These are phyloP conservation scores for Caenorhabditis japonica DNA, from an alignment of 2,888 invertebrate genomes.

Conservation along the genomic window DNA sequence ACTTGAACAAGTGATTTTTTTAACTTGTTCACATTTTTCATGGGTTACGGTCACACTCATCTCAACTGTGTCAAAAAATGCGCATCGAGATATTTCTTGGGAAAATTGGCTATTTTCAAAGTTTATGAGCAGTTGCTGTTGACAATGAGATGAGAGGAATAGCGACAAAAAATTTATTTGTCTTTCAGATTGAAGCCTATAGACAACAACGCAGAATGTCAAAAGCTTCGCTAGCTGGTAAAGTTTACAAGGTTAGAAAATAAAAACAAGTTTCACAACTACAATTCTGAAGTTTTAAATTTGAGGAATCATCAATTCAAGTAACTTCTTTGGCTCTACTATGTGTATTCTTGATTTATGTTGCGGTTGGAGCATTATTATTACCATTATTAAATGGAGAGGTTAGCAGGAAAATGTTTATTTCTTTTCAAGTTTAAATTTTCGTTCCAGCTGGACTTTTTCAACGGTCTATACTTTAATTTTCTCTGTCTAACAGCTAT, in stretches of 20 bases:
- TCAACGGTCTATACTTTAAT: conserved; percentile 76
- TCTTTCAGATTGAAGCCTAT: conserved; percentile 68
- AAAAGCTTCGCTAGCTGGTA: conserved; percentile 66
- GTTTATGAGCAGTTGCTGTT: too few relatives aligned
- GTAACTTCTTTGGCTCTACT: conserved; percentile 71
- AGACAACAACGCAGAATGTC: conserved; percentile 67
- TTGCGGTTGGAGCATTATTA: conserved; percentile 74
- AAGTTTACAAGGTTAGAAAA: conserved; percentile 54
- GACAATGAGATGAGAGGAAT: too few relatives aligned
- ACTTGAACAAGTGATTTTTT: too few relatives aligned
- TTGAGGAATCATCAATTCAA: conserved; percentile 66
- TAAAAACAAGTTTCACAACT: not conserved
- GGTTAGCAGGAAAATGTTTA: conserved; percentile 29
- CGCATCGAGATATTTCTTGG: too few relatives aligned
- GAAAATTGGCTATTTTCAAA: too few relatives aligned
- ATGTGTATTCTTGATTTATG: conserved; percentile 71
- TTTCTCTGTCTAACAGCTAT: conserved; percentile 76
- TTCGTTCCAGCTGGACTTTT: conserved; percentile 70
- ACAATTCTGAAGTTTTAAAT: not conserved
- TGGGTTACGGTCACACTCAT: too few relatives aligned
- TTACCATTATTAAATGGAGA: conserved; percentile 75
- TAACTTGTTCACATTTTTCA: too few relatives aligned
- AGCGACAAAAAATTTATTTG: not conserved
- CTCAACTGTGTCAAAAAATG: too few relatives aligned
- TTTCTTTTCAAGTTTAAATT: not conserved